phyloP scores from a whole-genome alignment of 2,797 vertebrate species.

The Pantherophis alleghaniensis region DNA sequence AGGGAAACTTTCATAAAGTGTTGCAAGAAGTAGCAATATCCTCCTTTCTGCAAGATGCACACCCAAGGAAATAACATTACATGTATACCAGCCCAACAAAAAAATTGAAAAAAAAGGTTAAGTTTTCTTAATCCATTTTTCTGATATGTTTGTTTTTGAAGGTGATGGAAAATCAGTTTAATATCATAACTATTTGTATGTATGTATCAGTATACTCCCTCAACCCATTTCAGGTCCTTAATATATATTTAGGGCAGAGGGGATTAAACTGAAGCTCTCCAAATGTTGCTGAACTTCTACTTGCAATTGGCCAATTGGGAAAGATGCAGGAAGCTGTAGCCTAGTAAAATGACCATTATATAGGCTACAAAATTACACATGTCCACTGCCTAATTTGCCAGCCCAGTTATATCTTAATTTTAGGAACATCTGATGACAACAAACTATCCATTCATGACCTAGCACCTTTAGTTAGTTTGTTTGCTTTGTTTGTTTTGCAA shows the following conservation, averaged over 20 bases:
- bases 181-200: no score
- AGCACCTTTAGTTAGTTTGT: no score
- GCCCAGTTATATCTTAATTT: not conserved
- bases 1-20: constrained; percentile 37
- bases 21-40: not conserved
- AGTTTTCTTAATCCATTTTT: not conserved
- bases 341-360: not conserved
- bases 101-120: not conserved
- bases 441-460: not conserved
- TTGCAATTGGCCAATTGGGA: not conserved
- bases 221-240: not conserved
- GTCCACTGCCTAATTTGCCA: not conserved
- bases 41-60: constrained; percentile 20
- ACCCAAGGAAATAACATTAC: constrained; percentile 14
- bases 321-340: not conserved
- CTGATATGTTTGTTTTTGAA: not conserved
- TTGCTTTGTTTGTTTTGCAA: not conserved
- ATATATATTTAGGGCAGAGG: not conserved
- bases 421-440: not conserved
- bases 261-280: not conserved
- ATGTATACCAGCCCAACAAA: not conserved
- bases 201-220: not conserved
- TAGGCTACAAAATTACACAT: not conserved
- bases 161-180: not conserved
- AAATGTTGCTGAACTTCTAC: not conserved